Percentiles rank a stretch among this genome's conserved stretches.
Evolutionary conservation across 2,797 vertebrate genomes (phyloP).

Genomic region (Coregonus suidteri): DNA sequence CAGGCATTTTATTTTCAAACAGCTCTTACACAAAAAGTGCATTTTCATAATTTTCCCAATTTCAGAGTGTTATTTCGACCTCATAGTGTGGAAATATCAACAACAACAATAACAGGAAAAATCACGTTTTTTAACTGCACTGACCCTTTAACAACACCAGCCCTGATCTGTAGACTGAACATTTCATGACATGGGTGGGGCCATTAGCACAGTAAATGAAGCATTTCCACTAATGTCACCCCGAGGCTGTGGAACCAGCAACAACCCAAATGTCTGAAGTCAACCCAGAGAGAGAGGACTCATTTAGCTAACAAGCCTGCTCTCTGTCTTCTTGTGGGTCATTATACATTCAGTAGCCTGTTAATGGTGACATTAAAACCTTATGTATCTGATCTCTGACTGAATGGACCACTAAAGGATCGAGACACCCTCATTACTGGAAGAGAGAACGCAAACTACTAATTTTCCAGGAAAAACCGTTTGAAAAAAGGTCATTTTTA

Average conservation of each 20-base stretch:
- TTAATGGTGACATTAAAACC: constrained; percentile 45
- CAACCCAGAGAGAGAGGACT: constrained; percentile 18
- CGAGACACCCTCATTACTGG: constrained; percentile 13
- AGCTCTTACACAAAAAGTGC: no score
- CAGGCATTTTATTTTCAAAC: no score
- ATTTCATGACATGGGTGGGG: constrained; percentile 24
- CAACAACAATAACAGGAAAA: no score
- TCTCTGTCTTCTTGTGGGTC: constrained; percentile 35
- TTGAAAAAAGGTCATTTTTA: background rate
- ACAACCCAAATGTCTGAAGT: constrained; percentile 1
- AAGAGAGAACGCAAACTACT: constrained; percentile 6
- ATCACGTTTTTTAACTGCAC: no score
- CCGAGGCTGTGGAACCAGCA: constrained; percentile 13
- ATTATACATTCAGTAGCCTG: constrained; percentile 40
- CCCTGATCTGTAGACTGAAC: constrained; percentile 22
- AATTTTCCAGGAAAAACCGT: no score
- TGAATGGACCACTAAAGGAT: constrained; percentile 10
- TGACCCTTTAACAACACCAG: background rate
- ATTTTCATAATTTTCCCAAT: no score
- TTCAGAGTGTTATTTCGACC: no score
- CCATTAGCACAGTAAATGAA: constrained; percentile 43
- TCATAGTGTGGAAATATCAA: no score
- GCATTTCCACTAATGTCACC: constrained; percentile 40
- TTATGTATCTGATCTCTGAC: constrained; percentile 15
- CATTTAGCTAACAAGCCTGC: constrained; percentile 38